phyloP scores from a whole-genome alignment of 2,888 invertebrate species.

The Orthosia cruda region DNA sequence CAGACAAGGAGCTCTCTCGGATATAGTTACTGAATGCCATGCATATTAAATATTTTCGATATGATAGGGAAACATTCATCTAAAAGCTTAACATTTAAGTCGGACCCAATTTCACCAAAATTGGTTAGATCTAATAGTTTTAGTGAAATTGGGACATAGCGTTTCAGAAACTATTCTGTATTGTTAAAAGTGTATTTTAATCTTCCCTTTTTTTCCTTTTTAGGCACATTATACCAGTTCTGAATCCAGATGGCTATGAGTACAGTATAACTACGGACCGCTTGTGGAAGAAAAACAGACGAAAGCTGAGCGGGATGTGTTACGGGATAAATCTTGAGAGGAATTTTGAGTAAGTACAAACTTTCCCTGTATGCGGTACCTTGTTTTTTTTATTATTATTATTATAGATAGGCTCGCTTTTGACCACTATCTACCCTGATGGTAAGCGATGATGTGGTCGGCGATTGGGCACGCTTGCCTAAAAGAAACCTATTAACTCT shows the following conservation, averaged over 20 bases:
- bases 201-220: background rate
- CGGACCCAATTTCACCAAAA: too few relatives aligned
- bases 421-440: too few relatives aligned
- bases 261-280: slow-evolving; percentile 48
- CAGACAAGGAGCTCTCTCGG: too few relatives aligned
- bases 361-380: too few relatives aligned
- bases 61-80: background rate
- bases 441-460: too few relatives aligned
- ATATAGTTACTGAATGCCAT: too few relatives aligned
- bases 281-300: slow-evolving; percentile 62
- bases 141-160: background rate
- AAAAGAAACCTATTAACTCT: too few relatives aligned
- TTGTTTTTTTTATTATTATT: too few relatives aligned
- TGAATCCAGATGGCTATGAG: slow-evolving; percentile 53
- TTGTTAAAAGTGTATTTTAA: background rate
- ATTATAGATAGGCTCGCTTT: too few relatives aligned
- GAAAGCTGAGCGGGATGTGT: slow-evolving; percentile 50
- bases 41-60: background rate
- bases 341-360: slow-evolving; percentile 62
- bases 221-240: slow-evolving; percentile 50
- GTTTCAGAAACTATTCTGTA: background rate
- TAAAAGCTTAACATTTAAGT: background rate
- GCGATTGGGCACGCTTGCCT: too few relatives aligned
- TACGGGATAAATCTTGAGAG: slow-evolving; percentile 55
- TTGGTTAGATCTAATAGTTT: background rate